Evolutionary conservation across 1,140 invertebrate genomes (phyloP).

Genomic region (Eumeta japonica): DNA sequence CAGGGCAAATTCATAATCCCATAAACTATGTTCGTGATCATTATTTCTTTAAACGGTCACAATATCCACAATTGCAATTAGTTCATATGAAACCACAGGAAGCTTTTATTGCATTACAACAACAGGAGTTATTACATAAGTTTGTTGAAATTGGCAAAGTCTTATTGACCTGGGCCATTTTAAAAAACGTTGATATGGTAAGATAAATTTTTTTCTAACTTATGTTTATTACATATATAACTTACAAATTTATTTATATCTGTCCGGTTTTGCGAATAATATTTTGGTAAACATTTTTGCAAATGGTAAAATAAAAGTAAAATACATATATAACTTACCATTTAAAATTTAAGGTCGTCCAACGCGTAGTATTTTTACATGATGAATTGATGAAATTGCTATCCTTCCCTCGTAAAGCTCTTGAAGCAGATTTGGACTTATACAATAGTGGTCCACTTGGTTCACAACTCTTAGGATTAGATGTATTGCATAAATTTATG

Average conservation of each 20-base stretch:
- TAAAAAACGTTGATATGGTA: constrained; percentile 88
- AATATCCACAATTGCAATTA: constrained; percentile 95
- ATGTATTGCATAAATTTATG: constrained; percentile 97
- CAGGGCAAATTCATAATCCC: constrained; percentile 93
- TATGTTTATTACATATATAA: not conserved
- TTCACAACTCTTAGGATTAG: constrained; percentile 88
- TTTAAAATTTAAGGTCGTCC: constrained; percentile 78
- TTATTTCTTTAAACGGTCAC: constrained; percentile 98
- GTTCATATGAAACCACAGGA: constrained; percentile 90
- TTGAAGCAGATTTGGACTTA: constrained; percentile 93
- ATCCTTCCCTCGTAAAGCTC: constrained; percentile 95
- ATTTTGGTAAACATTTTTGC: too few species aligned
- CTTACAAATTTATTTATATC: not conserved
- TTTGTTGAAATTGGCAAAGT: constrained; percentile 98
- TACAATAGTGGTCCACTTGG: constrained; percentile 90
- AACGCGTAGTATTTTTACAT: constrained; percentile 96
- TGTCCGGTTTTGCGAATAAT: not conserved
- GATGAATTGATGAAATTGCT: constrained; percentile 98
- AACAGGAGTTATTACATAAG: constrained; percentile 89
- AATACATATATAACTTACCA: constrained; percentile 3
- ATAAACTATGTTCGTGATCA: constrained; percentile 94
- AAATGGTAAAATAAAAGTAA: not conserved
- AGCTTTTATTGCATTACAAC: constrained; percentile 88
- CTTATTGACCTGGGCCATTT: constrained; percentile 82
- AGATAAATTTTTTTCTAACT: constrained; percentile 6